These are phyloP conservation scores for Nephrocerus scutellatus DNA, from an alignment of 2,888 invertebrate genomes.

Conservation along the genomic window DNA sequence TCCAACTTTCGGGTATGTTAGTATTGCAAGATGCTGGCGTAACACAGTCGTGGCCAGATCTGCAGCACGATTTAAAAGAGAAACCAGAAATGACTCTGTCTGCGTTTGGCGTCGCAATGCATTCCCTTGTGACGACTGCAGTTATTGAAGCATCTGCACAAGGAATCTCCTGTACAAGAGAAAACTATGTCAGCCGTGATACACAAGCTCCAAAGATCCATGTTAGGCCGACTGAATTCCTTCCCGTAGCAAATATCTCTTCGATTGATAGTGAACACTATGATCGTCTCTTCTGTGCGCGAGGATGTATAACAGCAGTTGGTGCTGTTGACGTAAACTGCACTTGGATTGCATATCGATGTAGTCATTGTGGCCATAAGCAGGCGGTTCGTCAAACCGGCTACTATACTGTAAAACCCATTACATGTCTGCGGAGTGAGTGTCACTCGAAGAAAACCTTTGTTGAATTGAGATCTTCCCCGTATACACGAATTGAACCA, in stretches of 20 bases:
- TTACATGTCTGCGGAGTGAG: slow-evolving; percentile 23
- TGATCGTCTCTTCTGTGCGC: slow-evolving; percentile 69
- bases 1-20: slow-evolving; percentile 51
- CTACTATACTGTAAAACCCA: slow-evolving; percentile 45
- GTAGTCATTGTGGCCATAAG: slow-evolving; percentile 39
- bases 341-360: slow-evolving; percentile 63
- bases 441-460: slow-evolving; percentile 47
- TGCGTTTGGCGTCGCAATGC: slow-evolving; percentile 68
- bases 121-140: slow-evolving; percentile 24
- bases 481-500: slow-evolving; percentile 65
- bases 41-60: slow-evolving; percentile 55
- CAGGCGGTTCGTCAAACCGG: slow-evolving; percentile 58
- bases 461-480: slow-evolving; percentile 57
- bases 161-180: slow-evolving; percentile 10
- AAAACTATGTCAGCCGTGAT: slow-evolving; percentile 25
- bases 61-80: slow-evolving; percentile 59
- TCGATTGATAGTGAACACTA: slow-evolving; percentile 42
- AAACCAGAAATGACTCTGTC: slow-evolving; percentile 62
- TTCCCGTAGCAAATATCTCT: slow-evolving; percentile 54
- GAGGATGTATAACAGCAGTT: slow-evolving; percentile 79
- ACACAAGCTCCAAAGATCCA: slow-evolving; percentile 37
- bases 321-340: slow-evolving; percentile 67
- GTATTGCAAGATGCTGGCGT: slow-evolving; percentile 55
- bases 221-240: slow-evolving; percentile 57
- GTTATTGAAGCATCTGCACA: slow-evolving; percentile 14